Evolutionary conservation across 2,888 invertebrate genomes (phyloP).

Genomic region (Catocala sponsa): DNA sequence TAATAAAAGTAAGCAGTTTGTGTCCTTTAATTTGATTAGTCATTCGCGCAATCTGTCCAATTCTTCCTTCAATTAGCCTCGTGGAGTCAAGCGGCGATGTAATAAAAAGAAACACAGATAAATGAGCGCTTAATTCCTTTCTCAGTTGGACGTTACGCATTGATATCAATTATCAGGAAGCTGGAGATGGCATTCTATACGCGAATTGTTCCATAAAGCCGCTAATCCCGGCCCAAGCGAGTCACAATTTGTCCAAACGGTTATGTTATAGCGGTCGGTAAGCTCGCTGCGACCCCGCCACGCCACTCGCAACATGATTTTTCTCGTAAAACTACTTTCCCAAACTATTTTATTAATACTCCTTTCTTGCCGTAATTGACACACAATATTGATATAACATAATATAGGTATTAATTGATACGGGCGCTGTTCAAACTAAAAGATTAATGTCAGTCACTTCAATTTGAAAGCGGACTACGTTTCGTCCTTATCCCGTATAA

Average conservation of each 20-base stretch:
- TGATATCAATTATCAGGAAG: constrained; percentile 85
- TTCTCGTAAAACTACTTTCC: constrained; percentile 72
- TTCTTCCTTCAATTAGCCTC: constrained; percentile 53
- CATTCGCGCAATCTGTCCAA: constrained; percentile 52
- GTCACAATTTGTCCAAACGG: constrained; percentile 86
- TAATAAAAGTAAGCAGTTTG: constrained; percentile 41
- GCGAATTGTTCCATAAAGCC: constrained; percentile 83
- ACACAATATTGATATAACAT: constrained; percentile 6
- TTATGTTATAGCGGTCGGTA: constrained; percentile 86
- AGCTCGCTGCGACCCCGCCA: constrained; percentile 67
- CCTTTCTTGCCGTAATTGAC: constrained; percentile 37
- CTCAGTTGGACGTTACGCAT: constrained; percentile 72
- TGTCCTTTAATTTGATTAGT: constrained; percentile 52
- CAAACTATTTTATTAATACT: constrained; percentile 60
- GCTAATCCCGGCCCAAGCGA: constrained; percentile 80
- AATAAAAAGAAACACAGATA: constrained; percentile 71
- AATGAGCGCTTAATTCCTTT: constrained; percentile 74
- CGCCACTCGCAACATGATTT: constrained; percentile 73
- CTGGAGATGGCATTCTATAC: constrained; percentile 69
- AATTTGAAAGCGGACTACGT: constrained; percentile 18
- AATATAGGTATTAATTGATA: neutral
- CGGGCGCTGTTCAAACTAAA: constrained; percentile 4
- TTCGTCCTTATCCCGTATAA: constrained; percentile 21
- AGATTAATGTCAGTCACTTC: constrained; percentile 17
- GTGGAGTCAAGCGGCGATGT: constrained; percentile 65